These are phyloP conservation scores for Aleiodes alternator DNA, from an alignment of 2,888 invertebrate genomes.

Conservation along the genomic window DNA sequence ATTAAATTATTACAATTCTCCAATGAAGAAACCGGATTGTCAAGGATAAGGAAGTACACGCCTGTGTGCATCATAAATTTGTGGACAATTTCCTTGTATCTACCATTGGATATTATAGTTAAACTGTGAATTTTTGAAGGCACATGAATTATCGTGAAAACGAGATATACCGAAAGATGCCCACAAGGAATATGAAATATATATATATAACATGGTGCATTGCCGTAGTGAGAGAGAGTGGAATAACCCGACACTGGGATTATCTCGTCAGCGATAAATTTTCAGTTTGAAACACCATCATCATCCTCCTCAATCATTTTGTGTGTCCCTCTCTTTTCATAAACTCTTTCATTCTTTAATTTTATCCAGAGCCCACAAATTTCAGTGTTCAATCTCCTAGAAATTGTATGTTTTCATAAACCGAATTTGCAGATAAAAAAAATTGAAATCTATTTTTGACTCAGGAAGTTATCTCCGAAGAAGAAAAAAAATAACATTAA, in stretches of 20 bases:
- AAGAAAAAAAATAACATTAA: too few relatives aligned
- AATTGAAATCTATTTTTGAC: background rate
- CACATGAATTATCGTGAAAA: slow-evolving; percentile 34
- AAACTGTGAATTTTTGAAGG: slow-evolving; percentile 25
- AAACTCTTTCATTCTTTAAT: too few relatives aligned
- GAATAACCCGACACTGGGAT: slow-evolving; percentile 40
- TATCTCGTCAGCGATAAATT: slow-evolving; percentile 29
- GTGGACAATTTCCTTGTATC: slow-evolving; percentile 38
- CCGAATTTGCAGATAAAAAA: background rate
- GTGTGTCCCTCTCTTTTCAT: background rate
- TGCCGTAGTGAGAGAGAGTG: slow-evolving; percentile 15
- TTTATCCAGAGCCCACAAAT: background rate
- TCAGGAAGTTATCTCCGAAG: too few relatives aligned
- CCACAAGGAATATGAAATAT: slow-evolving; percentile 15
- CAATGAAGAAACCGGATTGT: slow-evolving; percentile 35
- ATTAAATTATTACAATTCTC: slow-evolving; percentile 21
- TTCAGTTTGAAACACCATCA: slow-evolving; percentile 33
- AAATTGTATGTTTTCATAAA: background rate
- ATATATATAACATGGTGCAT: slow-evolving; percentile 9
- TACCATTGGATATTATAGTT: background rate
- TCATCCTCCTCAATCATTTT: slow-evolving; percentile 12
- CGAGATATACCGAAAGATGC: slow-evolving; percentile 32
- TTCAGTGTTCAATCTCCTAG: background rate
- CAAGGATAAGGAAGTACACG: slow-evolving; percentile 20
- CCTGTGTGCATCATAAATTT: slow-evolving; percentile 34